Evolutionary conservation across 2,113 vertebrate genomes (phyloP).

Genomic region (Thermophis baileyi): DNA sequence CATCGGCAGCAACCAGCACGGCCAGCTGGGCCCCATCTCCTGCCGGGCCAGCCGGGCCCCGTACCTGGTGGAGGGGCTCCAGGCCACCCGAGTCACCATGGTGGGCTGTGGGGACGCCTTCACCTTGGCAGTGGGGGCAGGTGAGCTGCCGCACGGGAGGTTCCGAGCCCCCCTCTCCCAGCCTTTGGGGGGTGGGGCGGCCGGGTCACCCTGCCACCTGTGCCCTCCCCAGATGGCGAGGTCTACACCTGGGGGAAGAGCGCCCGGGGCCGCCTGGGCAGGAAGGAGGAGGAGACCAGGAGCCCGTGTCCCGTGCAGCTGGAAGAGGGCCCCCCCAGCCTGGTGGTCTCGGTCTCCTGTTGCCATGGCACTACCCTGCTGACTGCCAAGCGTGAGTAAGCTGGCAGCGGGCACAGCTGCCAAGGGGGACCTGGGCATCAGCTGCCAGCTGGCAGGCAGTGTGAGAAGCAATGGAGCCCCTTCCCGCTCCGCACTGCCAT

Average conservation of each 20-base stretch:
- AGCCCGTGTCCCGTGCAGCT: constrained; percentile 83
- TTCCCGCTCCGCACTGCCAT: too few species aligned
- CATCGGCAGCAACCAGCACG: constrained; percentile 96
- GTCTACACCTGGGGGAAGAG: constrained; percentile 98
- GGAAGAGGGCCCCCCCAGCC: constrained; percentile 85
- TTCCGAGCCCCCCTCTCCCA: not conserved
- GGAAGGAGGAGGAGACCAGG: constrained; percentile 87
- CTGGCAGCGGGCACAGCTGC: constrained; percentile 32
- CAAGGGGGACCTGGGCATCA: not conserved
- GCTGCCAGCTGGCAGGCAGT: not conserved
- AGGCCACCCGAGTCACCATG: constrained; percentile 74
- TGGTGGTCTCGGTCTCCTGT: constrained; percentile 91
- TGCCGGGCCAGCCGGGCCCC: constrained; percentile 80
- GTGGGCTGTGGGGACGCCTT: constrained; percentile 96
- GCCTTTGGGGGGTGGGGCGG: fast-evolving
- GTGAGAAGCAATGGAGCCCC: not conserved
- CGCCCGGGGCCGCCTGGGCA: constrained; percentile 90
- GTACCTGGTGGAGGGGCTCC: constrained; percentile 80
- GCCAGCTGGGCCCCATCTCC: constrained; percentile 85
- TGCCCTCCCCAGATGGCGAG: constrained; percentile 78
- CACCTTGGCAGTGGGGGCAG: constrained; percentile 88
- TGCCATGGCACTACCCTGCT: constrained; percentile 97
- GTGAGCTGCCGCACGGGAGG: constrained; percentile 58
- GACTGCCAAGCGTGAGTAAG: constrained; percentile 89
- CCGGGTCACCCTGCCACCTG: not conserved